Base-by-base conservation (phyloP, 23 tunicate species). In the Styela clava region DNA sequence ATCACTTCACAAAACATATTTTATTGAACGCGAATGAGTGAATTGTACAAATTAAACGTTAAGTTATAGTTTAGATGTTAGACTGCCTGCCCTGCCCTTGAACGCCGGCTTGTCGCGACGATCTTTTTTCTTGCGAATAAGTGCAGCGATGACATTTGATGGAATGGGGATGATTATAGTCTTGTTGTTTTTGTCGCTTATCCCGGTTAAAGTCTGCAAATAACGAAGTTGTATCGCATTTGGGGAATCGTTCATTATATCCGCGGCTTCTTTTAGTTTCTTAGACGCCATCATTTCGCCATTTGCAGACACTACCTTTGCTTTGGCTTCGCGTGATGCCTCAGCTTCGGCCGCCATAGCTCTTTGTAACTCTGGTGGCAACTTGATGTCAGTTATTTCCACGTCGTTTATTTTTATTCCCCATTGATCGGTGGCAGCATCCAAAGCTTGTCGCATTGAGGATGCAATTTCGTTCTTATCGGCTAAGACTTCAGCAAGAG, bases 311-410 rank as follows among this genome's bases (percentile, higher is more conserved):
- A 92, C 88, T 12, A 94, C 89, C 69, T 89, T 87, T 26, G 97
- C 97, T 73, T 74, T 88, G 2, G 97, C 97, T 80, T 92, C 97
- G 65, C 97, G 36, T 3, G 93, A 63, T 26, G 97, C 97, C 74
- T 92, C 97, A 2, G 97, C 97, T 73, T 92, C 97, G 21, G 97
- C 92, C 3, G 97, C 97, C 97, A 92, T 92, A 24, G 92, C 92
- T 74, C 73, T 71, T 62, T 92, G 97, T 28, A 92, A 63, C 67
- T 87, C 88, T 1, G 65, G 22, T 1, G 97, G 97, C 0, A 92
- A 74, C 3, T 84, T 78, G 2, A 92, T 89, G 67, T 92, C 97
- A 67, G 87, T 92, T 16, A 92, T 81, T 37, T 92, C 97, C 26
- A 92, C 85, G 33, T 89, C 31, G 34, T 92, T 88, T n/a, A 92